Evolutionary conservation across 2,113 vertebrate genomes (phyloP).

Genomic region (Euleptes europaea): DNA sequence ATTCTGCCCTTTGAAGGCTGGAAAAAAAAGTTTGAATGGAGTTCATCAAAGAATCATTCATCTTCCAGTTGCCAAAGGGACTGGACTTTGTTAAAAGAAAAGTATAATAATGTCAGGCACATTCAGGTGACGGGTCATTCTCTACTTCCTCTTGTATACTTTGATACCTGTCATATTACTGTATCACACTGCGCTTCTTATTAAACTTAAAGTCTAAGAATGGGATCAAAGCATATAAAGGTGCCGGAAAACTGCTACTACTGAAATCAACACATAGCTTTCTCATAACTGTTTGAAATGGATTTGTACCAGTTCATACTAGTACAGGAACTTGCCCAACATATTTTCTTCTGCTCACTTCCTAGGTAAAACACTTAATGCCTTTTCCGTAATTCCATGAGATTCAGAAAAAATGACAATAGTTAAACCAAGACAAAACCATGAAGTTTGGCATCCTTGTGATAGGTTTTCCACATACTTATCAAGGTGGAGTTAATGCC

Average conservation of each 20-base stretch:
- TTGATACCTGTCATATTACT: conserved; percentile 1
- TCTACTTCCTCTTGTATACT: neutral
- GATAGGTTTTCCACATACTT: neutral
- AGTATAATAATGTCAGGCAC: neutral
- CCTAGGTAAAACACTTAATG: neutral
- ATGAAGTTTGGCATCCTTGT: too few relatives aligned
- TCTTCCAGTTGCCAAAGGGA: neutral
- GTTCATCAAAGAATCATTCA: conserved; percentile 5
- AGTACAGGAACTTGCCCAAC: neutral
- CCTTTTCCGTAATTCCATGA: neutral
- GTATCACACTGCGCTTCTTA: conserved; percentile 3
- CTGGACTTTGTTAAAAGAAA: conserved; percentile 3
- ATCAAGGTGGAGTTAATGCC: too few relatives aligned
- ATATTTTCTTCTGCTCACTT: neutral
- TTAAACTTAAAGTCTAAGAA: neutral
- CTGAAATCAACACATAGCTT: neutral
- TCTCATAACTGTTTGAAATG: neutral
- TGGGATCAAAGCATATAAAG: neutral
- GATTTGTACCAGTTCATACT: neutral
- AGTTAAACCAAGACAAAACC: neutral
- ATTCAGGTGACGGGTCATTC: neutral
- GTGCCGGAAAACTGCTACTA: neutral
- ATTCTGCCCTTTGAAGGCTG: conserved; percentile 5
- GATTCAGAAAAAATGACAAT: neutral
- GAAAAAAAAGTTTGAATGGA: neutral